phyloP scores from a whole-genome alignment of 2,888 invertebrate species.

The Lasioglossum morio region DNA sequence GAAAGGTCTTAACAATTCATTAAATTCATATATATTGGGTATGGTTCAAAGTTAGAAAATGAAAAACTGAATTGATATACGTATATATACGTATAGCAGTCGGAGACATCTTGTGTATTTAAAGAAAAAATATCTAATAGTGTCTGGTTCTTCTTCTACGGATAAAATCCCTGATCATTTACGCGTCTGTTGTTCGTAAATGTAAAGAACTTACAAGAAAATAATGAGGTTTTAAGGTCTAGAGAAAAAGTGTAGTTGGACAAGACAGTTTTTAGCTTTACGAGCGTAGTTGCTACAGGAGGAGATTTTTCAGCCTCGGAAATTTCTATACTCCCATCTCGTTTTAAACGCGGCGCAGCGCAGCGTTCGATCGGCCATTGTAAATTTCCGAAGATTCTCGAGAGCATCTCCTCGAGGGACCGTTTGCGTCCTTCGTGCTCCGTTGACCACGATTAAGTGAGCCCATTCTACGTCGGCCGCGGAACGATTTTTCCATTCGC shows the following conservation, averaged over 20 bases:
- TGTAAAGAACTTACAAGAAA: background rate
- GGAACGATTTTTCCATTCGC: background rate
- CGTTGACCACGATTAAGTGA: slow-evolving; percentile 1
- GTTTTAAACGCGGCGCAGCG: background rate
- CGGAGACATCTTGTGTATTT: no score
- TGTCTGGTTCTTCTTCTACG: no score
- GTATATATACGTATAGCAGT: no score
- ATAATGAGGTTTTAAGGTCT: background rate
- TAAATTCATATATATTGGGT: background rate
- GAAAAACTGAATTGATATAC: background rate
- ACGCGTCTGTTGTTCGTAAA: no score
- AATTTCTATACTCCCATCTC: background rate
- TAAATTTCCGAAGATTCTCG: background rate
- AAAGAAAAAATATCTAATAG: no score
- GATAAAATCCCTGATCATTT: no score
- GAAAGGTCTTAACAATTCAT: background rate
- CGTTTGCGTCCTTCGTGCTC: background rate
- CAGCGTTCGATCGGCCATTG: background rate
- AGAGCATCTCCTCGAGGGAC: background rate
- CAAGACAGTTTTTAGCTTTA: no score
- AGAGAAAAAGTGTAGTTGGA: no score
- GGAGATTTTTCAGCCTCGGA: background rate
- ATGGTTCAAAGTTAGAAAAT: background rate
- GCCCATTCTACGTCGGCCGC: background rate
- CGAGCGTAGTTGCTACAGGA: no score